Percentiles rank a stretch among this genome's conserved stretches.
Evolutionary conservation across 1,140 invertebrate genomes (phyloP).

Genomic region (Drosophila saltans): DNA sequence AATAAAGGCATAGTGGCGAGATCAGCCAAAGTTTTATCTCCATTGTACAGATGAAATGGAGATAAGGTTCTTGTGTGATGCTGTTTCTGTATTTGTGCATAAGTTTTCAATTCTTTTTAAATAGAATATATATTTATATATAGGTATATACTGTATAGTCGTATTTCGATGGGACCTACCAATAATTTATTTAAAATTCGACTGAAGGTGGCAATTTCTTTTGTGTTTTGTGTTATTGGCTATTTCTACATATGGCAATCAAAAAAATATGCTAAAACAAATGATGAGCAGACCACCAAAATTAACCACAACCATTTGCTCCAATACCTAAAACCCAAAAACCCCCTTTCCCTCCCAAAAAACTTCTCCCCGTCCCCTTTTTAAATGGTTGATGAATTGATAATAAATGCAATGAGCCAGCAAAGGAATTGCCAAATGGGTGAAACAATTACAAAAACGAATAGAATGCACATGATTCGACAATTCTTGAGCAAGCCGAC

Average conservation of each 20-base stretch:
- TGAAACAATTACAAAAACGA: conserved; percentile 60
- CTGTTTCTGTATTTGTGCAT: conserved; percentile 1
- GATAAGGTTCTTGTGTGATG: conserved; percentile 11
- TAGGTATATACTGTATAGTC: conserved; percentile 2
- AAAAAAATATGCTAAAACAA: conserved; percentile 37
- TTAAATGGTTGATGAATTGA: conserved; percentile 44
- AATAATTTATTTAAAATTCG: conserved; percentile 35
- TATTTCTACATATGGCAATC: conserved; percentile 34
- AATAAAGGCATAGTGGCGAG: neutral
- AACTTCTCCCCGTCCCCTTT: neutral
- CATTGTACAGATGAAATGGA: neutral
- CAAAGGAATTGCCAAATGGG: conserved; percentile 60
- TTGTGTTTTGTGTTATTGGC: conserved; percentile 6
- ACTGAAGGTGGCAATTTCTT: conserved; percentile 20
- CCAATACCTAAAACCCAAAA: neutral
- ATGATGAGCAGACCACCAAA: neutral
- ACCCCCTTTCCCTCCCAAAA: conserved; percentile 1
- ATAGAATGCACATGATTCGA: conserved; percentile 70
- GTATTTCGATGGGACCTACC: conserved; percentile 53
- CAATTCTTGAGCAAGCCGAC: conserved; percentile 70
- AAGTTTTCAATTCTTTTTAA: conserved; percentile 23
- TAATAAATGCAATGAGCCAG: conserved; percentile 53
- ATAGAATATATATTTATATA: conserved; percentile 27
- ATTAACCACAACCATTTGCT: neutral
- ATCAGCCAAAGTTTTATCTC: neutral